Conservation (phyloP, 2,888 invertebrate genomes). For the Hecatera dysodea region DNA sequence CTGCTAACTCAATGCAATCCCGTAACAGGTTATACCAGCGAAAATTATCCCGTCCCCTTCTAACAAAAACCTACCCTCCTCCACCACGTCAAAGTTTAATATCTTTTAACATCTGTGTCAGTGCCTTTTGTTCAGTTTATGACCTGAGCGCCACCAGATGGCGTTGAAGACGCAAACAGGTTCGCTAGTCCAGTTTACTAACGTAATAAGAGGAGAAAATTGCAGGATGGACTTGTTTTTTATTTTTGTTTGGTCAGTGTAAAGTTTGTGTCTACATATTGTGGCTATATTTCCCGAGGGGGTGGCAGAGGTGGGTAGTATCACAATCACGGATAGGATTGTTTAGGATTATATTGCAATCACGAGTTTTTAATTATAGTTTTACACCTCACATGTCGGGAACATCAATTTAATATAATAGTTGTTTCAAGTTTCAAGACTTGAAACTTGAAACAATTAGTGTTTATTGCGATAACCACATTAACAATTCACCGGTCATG, state of each 20-base stretch:
- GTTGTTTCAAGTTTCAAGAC: too few relatives aligned
- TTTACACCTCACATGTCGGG: too few relatives aligned
- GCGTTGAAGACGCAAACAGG: constrained; percentile 33
- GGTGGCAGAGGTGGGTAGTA: too few relatives aligned
- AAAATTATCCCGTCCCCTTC: constrained; percentile 1
- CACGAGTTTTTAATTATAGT: too few relatives aligned
- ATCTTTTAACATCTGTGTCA: constrained; percentile 16
- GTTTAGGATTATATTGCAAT: too few relatives aligned
- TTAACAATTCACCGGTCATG: too few relatives aligned
- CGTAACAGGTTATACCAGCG: constrained; percentile 22
- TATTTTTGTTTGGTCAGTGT: not conserved
- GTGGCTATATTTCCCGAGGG: not conserved
- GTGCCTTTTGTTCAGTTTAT: constrained; percentile 37
- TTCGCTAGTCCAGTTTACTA: constrained; percentile 34
- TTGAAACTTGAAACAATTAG: too few relatives aligned
- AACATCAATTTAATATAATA: too few relatives aligned
- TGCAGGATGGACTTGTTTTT: not conserved
- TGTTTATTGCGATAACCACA: too few relatives aligned
- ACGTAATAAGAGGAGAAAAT: constrained; percentile 14
- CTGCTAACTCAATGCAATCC: constrained; percentile 23
- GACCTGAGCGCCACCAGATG: constrained; percentile 43
- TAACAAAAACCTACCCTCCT: constrained; percentile 7
- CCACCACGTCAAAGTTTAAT: constrained; percentile 11
- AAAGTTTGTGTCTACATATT: not conserved
- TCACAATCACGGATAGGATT: too few relatives aligned